Percentiles rank a stretch among this genome's conserved stretches.
These are phyloP conservation scores for Glareola pratincola DNA, from an alignment of 2,113 vertebrate genomes.

Conservation along the genomic window DNA sequence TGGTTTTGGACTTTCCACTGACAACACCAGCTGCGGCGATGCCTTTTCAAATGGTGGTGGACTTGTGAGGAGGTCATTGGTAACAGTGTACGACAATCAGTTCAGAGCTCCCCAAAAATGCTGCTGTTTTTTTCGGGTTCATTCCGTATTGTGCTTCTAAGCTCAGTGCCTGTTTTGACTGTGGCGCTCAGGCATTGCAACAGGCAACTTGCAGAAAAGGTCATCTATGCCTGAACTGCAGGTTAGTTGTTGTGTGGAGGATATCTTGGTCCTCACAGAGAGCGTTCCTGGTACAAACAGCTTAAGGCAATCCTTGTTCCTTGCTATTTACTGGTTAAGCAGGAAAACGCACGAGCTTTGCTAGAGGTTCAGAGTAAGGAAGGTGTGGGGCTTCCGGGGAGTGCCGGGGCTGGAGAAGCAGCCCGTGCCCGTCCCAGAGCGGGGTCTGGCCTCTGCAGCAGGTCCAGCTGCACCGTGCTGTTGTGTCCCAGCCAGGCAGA, in stretches of 20 bases:
- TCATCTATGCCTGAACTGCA: background rate
- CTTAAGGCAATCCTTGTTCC: background rate
- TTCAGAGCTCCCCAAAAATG: background rate
- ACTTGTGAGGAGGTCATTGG: background rate
- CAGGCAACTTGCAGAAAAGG: background rate
- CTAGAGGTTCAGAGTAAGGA: background rate
- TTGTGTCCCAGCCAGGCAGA: background rate
- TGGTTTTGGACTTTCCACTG: background rate
- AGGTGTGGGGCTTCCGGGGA: background rate
- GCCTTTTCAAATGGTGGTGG: background rate
- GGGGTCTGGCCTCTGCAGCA: background rate
- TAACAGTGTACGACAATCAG: background rate
- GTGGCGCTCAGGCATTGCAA: fast-evolving
- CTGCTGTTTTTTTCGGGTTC: background rate
- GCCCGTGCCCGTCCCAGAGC: background rate
- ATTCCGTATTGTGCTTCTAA: background rate
- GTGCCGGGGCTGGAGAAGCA: background rate
- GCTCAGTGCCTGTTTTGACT: background rate
- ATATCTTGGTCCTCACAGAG: background rate
- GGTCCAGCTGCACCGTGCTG: background rate
- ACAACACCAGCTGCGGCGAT: background rate
- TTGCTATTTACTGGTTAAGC: background rate
- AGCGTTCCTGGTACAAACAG: background rate
- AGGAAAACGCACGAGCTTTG: background rate
- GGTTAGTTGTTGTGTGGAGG: fast-evolving